These are phyloP conservation scores for Anomalospiza imberbis DNA, from an alignment of 2,797 vertebrate genomes.

Conservation along the genomic window DNA sequence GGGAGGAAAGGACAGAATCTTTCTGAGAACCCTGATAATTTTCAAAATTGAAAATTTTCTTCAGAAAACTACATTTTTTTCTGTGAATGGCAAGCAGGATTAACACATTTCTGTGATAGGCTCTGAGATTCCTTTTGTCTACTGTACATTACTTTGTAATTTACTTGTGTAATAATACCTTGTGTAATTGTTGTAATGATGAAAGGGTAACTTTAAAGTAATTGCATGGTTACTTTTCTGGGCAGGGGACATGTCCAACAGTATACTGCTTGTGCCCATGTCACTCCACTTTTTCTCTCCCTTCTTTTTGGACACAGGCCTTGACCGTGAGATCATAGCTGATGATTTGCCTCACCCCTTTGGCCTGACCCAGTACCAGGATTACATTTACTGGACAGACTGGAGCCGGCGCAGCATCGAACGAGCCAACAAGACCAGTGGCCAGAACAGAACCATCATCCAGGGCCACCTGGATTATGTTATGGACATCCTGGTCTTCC, in stretches of 20 bases:
- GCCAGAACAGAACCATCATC: constrained; percentile 95
- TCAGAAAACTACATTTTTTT: not conserved
- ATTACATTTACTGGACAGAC: constrained; percentile 99
- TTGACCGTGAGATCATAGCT: constrained; percentile 93
- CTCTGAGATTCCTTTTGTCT: not conserved
- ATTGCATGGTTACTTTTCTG: not conserved
- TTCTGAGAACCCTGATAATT: not conserved
- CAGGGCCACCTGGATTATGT: constrained; percentile 97
- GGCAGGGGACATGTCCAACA: not conserved
- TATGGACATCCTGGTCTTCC: constrained; percentile 98
- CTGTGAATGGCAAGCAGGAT: not conserved
- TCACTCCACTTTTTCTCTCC: constrained; percentile 18
- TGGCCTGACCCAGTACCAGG: constrained; percentile 95
- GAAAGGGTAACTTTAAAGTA: not conserved
- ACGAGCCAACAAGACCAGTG: constrained; percentile 95
- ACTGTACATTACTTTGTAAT: not conserved
- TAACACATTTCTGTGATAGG: not conserved
- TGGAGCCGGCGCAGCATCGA: constrained; percentile 99
- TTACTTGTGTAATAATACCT: no score
- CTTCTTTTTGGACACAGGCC: constrained; percentile 76
- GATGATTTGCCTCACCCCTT: constrained; percentile 97
- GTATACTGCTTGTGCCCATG: not conserved
- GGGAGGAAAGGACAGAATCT: not conserved
- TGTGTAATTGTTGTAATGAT: not conserved
- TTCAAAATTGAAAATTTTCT: not conserved